phyloP scores from a whole-genome alignment of 30 jellyfish, hydroid and myxozoan genomes.

The Mastigias papua region DNA sequence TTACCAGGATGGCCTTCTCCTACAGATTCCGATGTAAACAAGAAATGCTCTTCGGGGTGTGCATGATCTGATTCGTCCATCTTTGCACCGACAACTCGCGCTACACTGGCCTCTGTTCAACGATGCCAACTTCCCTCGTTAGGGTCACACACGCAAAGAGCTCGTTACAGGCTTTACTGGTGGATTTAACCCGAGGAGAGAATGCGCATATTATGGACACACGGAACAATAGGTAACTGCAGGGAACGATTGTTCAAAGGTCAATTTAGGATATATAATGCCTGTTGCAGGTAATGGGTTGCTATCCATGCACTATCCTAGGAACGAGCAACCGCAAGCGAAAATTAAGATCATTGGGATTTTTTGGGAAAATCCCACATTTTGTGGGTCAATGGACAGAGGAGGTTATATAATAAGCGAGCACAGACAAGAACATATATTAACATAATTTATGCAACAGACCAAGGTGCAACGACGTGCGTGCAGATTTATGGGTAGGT shows the following conservation, averaged over 20 bases:
- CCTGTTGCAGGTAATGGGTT: too few species aligned
- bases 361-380: too few species aligned
- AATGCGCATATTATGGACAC: neutral
- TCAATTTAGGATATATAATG: constrained; percentile 9
- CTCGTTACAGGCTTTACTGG: neutral
- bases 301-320: too few species aligned
- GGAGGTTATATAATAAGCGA: too few species aligned
- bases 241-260: neutral
- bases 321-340: too few species aligned
- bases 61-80: constrained; percentile 77
- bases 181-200: neutral
- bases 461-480: too few species aligned
- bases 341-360: too few species aligned
- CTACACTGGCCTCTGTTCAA: neutral
- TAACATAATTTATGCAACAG: too few species aligned
- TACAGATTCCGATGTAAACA: constrained; percentile 98
- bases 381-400: too few species aligned
- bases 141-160: neutral
- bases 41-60: constrained; percentile 76
- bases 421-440: too few species aligned
- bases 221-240: neutral
- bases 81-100: neutral
- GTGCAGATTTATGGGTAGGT: too few species aligned
- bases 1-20: constrained; percentile 99
- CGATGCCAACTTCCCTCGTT: neutral